These are phyloP conservation scores for Pseudorectes ferrugineus DNA, from an alignment of 2,113 vertebrate genomes.

Conservation along the genomic window DNA sequence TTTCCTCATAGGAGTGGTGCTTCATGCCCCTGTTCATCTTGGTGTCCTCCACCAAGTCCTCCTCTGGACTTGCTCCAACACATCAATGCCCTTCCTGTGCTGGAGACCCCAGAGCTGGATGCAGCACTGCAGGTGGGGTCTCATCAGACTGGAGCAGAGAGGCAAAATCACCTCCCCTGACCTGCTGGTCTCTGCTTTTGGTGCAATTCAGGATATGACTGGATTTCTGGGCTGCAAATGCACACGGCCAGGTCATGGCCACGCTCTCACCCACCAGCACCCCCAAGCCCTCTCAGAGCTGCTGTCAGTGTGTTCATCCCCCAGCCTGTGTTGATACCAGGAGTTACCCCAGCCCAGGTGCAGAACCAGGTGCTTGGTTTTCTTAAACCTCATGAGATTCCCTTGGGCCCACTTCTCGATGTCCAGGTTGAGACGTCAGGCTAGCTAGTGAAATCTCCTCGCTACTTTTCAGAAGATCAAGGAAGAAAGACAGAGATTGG, in stretches of 20 bases:
- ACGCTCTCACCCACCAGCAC: neutral
- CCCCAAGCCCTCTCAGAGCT: accelerated
- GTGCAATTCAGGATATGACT: neutral
- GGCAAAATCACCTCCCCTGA: neutral
- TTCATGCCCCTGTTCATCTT: neutral
- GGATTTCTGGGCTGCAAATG: neutral
- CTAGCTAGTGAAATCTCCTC: neutral
- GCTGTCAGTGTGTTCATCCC: neutral
- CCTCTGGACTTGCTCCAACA: neutral
- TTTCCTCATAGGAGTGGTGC: neutral
- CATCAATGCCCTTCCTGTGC: neutral
- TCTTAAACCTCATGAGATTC: neutral
- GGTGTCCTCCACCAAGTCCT: neutral
- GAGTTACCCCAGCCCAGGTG: neutral
- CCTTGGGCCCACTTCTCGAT: neutral
- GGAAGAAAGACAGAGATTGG: neutral
- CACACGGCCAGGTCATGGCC: too few species aligned
- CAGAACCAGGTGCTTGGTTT: neutral
- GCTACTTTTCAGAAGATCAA: neutral
- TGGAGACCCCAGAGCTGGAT: neutral
- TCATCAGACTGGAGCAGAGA: neutral
- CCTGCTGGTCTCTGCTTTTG: neutral
- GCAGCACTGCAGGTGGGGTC: neutral
- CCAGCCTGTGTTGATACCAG: accelerated
- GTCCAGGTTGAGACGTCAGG: neutral